Percentiles rank a stretch among this genome's conserved stretches.
Evolutionary conservation across 1,140 invertebrate species (phyloP).

Genomic region (Diorhabda carinulata): DNA sequence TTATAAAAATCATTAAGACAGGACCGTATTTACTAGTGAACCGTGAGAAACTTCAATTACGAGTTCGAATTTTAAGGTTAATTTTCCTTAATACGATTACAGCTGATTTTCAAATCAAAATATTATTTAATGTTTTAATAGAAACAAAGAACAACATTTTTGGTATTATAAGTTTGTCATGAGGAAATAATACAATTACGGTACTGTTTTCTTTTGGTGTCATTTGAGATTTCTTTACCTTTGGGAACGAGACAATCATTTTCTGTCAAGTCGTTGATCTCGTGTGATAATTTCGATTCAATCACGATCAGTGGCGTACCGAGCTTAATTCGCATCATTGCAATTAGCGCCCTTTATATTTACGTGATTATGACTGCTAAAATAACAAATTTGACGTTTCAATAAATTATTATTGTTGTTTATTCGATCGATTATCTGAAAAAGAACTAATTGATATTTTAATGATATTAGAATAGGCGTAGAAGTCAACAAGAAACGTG

Average conservation of each 20-base stretch:
- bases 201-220: conserved; percentile 4
- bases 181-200: background rate
- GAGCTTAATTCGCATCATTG: no score
- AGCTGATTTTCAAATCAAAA: background rate
- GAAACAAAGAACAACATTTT: background rate
- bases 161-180: background rate
- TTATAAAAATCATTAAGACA: background rate
- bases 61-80: background rate
- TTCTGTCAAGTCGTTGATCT: conserved; percentile 12
- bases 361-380: no score
- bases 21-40: background rate
- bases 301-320: conserved; percentile 9
- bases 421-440: no score
- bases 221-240: conserved; percentile 6
- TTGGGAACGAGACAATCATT: conserved; percentile 1
- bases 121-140: background rate
- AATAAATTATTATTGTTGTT: no score
- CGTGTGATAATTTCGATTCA: conserved; percentile 14
- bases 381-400: no score
- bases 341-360: no score
- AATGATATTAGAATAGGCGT: no score
- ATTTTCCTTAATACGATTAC: background rate
- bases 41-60: background rate
- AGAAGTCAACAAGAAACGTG: no score
- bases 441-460: no score